A percentile compares a stretch with the other conserved stretches of the same genome.
These are phyloP conservation scores for Melanotaenia parkinsoni DNA, from an alignment of 2,797 vertebrate genomes.

Conservation along the genomic window DNA sequence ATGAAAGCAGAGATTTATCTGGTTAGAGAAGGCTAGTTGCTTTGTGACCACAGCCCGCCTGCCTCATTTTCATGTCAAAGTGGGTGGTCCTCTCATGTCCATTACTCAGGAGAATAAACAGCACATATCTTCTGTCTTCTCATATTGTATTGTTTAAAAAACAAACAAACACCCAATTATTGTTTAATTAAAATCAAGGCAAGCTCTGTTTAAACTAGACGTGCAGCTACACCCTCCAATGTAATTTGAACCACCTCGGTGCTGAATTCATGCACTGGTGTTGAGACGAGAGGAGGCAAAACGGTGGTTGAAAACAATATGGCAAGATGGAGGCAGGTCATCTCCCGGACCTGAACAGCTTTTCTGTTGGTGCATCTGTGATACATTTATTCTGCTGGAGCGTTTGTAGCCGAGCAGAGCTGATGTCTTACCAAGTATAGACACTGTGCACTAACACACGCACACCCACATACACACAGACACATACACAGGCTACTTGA, in stretches of 20 bases:
- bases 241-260: slow-evolving; percentile 42
- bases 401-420: slow-evolving; percentile 52
- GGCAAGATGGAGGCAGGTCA: slow-evolving; percentile 38
- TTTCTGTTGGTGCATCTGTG: slow-evolving; percentile 57
- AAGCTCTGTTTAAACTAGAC: slow-evolving; percentile 37
- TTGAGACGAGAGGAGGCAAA: slow-evolving; percentile 55
- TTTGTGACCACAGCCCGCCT: slow-evolving; percentile 68
- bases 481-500: slow-evolving; percentile 52
- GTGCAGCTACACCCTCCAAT: slow-evolving; percentile 21
- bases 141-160: slow-evolving; percentile 54
- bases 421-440: slow-evolving; percentile 54
- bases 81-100: slow-evolving; percentile 79
- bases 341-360: slow-evolving; percentile 38
- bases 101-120: slow-evolving; percentile 67
- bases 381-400: slow-evolving; percentile 62
- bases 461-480: slow-evolving; percentile 17
- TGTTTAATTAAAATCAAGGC: slow-evolving; percentile 53
- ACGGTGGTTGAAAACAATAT: slow-evolving; percentile 43
- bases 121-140: slow-evolving; percentile 48
- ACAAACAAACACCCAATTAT: slow-evolving; percentile 52
- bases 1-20: slow-evolving; percentile 85
- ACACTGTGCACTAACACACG: slow-evolving; percentile 19
- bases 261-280: slow-evolving; percentile 40
- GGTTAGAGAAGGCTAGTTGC: slow-evolving; percentile 77
- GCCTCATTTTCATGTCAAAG: slow-evolving; percentile 64